phyloP scores from a whole-genome alignment of 2,797 vertebrate genomes.

The Acanthurus lineatus region DNA sequence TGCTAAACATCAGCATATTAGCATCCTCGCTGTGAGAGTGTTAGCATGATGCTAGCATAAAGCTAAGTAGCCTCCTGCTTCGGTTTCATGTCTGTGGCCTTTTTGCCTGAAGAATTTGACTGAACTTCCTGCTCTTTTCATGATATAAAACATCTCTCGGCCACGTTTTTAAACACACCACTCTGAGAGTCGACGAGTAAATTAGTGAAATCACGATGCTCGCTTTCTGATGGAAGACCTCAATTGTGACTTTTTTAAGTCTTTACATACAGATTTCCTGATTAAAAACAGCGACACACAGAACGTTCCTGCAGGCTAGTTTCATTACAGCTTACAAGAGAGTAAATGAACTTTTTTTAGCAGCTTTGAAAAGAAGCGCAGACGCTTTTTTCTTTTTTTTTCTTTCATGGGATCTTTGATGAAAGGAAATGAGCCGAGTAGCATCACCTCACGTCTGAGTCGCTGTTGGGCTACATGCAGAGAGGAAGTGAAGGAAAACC shows the following conservation, averaged over 20 bases:
- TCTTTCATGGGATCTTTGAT: constrained; percentile 1
- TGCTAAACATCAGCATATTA: no score
- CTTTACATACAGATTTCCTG: constrained; percentile 23
- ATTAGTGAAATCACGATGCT: neutral
- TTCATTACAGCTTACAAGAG: constrained; percentile 32
- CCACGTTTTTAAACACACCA: neutral
- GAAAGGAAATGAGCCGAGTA: constrained; percentile 30
- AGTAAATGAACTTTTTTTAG: constrained; percentile 37
- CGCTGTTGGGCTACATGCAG: constrained; percentile 8
- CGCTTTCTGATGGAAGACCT: neutral
- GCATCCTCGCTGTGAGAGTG: no score
- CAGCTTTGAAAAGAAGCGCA: constrained; percentile 10
- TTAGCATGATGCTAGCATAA: neutral
- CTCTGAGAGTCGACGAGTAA: neutral
- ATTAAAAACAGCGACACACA: constrained; percentile 16
- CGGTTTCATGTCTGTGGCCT: no score
- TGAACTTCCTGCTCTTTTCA: neutral
- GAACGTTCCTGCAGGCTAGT: neutral
- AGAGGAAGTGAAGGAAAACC: constrained; percentile 9
- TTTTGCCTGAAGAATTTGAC: neutral
- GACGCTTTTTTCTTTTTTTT: no score
- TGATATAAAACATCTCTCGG: neutral
- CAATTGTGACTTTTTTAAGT: neutral
- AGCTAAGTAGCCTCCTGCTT: no score
- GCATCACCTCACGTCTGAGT: constrained; percentile 23